Percentiles rank a stretch among this genome's conserved stretches.
Evolutionary conservation across 2,888 invertebrate species (phyloP).

Genomic region (Laothoe populi): DNA sequence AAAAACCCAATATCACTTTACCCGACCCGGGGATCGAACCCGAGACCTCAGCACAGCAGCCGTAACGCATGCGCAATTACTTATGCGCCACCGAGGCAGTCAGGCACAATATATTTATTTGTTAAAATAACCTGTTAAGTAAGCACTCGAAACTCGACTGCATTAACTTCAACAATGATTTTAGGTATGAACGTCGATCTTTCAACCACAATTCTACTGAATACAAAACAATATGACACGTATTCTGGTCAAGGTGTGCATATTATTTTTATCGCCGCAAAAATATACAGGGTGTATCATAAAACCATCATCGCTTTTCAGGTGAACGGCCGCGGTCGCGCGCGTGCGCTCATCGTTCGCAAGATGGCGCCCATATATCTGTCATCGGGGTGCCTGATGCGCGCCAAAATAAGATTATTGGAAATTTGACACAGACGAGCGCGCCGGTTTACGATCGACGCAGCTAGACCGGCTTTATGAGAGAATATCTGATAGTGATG

Average conservation of each 20-base stretch:
- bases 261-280: conserved; percentile 75
- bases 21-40: too few species aligned
- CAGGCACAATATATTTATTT: too few species aligned
- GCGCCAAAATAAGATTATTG: conserved; percentile 84
- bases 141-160: not conserved
- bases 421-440: conserved; percentile 80
- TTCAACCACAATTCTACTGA: not conserved
- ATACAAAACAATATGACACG: conserved; percentile 46
- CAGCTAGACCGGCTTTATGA: conserved; percentile 54
- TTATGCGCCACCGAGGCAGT: too few species aligned
- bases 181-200: conserved; percentile 9
- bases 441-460: conserved; percentile 70
- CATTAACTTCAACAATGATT: not conserved
- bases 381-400: conserved; percentile 79
- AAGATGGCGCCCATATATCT: conserved; percentile 80
- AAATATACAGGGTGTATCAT: conserved; percentile 67
- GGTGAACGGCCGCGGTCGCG: conserved; percentile 77
- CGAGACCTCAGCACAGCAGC: too few species aligned
- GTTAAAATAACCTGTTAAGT: too few species aligned
- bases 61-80: too few species aligned
- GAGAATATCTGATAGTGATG: conserved; percentile 49
- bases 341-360: conserved; percentile 67
- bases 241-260: conserved; percentile 69
- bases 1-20: too few species aligned
- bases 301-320: conserved; percentile 77